Base-by-base conservation (phyloP, 2,888 invertebrate species). In the Habrosyne pyritoides region DNA sequence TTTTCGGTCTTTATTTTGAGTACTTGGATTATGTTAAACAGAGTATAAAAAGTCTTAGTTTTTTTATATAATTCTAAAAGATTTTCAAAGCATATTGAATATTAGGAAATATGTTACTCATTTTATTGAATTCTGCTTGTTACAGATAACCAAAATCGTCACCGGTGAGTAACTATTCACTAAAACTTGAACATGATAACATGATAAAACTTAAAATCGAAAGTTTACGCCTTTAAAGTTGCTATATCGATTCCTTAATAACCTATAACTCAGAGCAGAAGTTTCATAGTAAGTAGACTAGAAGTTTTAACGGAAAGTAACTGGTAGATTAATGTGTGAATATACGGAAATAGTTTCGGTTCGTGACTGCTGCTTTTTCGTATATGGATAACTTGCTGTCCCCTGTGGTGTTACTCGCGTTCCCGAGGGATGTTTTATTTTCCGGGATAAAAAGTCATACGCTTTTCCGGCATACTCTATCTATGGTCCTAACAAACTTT, bases 171-270 rank as follows among this genome's bases (percentile, higher is more conserved):
- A 14, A n/a, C 30, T 33, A n/a, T 49, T 8, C 18, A 26, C 28
- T 18, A 49, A 14, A 14, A 26, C 24, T 14, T 21, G 10, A 18
- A 48, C 24, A 14, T 2, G 21, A 24, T 48, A 18, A 48, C 24
- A 14, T 2, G 21, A 24, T 48, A 48, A 48, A 26, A 28, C 50
- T 18, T 30, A 21, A 50, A 22, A 21, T 28, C 21, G 10, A 28
- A 30, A 30, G 50, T 50, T 28, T 21, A 50, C 4, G 5, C n/a
- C 10, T 5, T 10, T 48, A 48, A 26, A 7, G 14, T 10, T 14
- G 28, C 26, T 49, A 49, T 28, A 28, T 28, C 49, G 30, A 30
- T 30, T 50, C 3, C 28, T 50, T 50, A 30, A 50, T 50, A 50
- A 28, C 28, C 30, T 30, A 50, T 50, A 50, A 50, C 24, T 2